Evolutionary conservation across 1,140 invertebrate species (phyloP).

Genomic region (Cyclargus thomasi): DNA sequence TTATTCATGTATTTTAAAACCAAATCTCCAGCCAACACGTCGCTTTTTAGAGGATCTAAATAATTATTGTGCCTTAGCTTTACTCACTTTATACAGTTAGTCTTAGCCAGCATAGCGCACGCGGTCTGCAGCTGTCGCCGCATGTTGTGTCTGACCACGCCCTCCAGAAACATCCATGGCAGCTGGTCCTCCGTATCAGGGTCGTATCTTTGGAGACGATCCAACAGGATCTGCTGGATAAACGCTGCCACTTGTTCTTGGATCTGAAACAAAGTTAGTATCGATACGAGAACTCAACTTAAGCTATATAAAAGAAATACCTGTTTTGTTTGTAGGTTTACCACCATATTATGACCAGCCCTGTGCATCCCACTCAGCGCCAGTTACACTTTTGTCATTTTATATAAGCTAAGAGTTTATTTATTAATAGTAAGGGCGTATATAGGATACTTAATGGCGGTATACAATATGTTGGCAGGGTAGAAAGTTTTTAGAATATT

Average conservation of each 20-base stretch:
- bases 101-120: slow-evolving; percentile 48
- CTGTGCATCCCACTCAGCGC: too few relatives aligned
- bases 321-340: too few relatives aligned
- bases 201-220: slow-evolving; percentile 37
- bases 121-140: slow-evolving; percentile 58
- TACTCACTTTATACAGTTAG: slow-evolving; percentile 48
- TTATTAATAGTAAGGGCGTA: too few relatives aligned
- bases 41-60: not conserved
- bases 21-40: not conserved
- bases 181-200: slow-evolving; percentile 30
- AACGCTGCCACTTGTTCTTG: slow-evolving; percentile 58
- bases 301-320: too few relatives aligned
- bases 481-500: too few relatives aligned
- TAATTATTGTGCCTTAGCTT: not conserved
- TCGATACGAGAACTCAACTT: too few relatives aligned
- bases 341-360: too few relatives aligned
- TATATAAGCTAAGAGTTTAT: too few relatives aligned
- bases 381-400: too few relatives aligned
- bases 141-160: slow-evolving; percentile 57
- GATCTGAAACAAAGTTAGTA: slow-evolving; percentile 40
- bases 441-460: too few relatives aligned
- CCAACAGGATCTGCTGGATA: slow-evolving; percentile 48
- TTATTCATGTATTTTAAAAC: too few relatives aligned
- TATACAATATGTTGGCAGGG: too few relatives aligned
- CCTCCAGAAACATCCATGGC: slow-evolving; percentile 61